phyloP scores from a whole-genome alignment of 2,888 invertebrate genomes.

The Taphrorychus bicolor region DNA sequence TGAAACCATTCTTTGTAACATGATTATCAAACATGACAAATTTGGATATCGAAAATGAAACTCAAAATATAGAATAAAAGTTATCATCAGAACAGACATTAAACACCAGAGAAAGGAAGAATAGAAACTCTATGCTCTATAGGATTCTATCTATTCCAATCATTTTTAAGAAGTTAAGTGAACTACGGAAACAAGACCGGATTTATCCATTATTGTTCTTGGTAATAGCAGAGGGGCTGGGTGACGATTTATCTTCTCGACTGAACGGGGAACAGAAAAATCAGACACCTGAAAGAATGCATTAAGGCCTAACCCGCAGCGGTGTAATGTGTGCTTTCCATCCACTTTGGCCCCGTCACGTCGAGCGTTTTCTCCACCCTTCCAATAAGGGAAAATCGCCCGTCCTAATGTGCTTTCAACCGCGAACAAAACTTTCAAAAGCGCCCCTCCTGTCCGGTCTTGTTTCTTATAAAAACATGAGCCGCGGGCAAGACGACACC shows the following conservation, averaged over 20 bases:
- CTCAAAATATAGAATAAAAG: too few relatives aligned
- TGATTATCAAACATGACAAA: too few relatives aligned
- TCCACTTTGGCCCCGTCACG: constrained; percentile 41
- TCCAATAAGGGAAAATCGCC: constrained; percentile 46
- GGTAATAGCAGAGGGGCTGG: neutral
- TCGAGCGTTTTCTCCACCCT: constrained; percentile 44
- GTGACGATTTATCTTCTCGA: constrained; percentile 9
- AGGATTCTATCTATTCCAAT: too few relatives aligned
- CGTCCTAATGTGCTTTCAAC: constrained; percentile 46
- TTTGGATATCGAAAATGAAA: too few relatives aligned
- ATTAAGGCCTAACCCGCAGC: constrained; percentile 21
- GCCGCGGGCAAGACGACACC: neutral
- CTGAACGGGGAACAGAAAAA: constrained; percentile 15
- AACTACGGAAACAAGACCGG: constrained; percentile 2
- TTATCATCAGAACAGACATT: too few relatives aligned
- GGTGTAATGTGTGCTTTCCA: constrained; percentile 43
- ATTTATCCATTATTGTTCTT: neutral
- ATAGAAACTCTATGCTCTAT: too few relatives aligned
- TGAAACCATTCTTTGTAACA: too few relatives aligned
- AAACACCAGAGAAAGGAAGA: too few relatives aligned
- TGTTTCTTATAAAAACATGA: constrained; percentile 43
- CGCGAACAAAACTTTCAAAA: constrained; percentile 50
- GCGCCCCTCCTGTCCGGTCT: constrained; percentile 46
- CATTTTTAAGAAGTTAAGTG: too few relatives aligned
- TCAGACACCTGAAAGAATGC: constrained; percentile 37